Percentiles rank a stretch among this genome's conserved stretches.
These are phyloP conservation scores for Pteropus rufus DNA, from an alignment of 2,797 vertebrate species.

Conservation along the genomic window DNA sequence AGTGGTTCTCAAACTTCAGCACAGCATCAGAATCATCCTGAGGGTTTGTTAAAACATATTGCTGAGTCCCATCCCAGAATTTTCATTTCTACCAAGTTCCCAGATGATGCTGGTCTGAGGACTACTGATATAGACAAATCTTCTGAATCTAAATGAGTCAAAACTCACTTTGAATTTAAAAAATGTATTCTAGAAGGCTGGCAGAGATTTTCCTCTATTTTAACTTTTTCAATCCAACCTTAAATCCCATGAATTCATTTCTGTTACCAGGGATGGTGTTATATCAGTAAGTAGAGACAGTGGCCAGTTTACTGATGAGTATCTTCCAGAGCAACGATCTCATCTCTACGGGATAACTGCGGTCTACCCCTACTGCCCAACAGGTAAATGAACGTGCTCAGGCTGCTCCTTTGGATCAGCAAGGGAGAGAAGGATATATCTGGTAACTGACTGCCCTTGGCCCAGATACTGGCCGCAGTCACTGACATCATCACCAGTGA, in stretches of 20 bases:
- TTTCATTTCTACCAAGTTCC: not conserved
- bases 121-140: not conserved
- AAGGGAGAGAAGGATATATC: not conserved
- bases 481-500: not conserved
- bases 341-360: slow-evolving; percentile 97
- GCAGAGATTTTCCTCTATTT: not conserved
- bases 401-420: not conserved
- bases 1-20: not conserved
- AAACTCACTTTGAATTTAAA: not conserved
- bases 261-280: slow-evolving; percentile 90
- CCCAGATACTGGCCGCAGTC: not conserved
- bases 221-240: not conserved
- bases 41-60: not conserved
- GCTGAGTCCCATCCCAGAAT: not conserved
- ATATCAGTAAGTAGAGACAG: slow-evolving; percentile 89
- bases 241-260: not conserved
- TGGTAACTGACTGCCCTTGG: not conserved
- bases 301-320: slow-evolving; percentile 90
- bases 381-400: slow-evolving; percentile 84
- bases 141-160: not conserved
- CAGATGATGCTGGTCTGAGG: not conserved
- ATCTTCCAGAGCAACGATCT: slow-evolving; percentile 95
- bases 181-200: not conserved
- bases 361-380: slow-evolving; percentile 91
- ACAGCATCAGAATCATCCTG: not conserved